Evolutionary conservation across 2,797 vertebrate genomes (phyloP).

Genomic region (Manis crassicaudata): DNA sequence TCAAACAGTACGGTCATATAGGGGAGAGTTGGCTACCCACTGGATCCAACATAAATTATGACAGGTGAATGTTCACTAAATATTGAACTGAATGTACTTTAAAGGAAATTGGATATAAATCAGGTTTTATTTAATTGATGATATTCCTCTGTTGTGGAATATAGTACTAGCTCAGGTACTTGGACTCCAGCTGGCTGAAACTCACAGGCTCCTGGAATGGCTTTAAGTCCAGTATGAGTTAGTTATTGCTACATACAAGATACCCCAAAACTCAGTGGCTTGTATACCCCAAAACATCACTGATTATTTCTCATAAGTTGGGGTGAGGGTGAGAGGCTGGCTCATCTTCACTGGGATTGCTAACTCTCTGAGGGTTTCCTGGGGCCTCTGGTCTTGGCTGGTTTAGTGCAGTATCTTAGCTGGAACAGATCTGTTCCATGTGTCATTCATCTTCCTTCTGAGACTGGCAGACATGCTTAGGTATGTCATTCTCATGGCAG

Average conservation of each 20-base stretch:
- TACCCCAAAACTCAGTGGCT: neutral
- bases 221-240: neutral
- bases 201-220: neutral
- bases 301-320: neutral
- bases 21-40: neutral
- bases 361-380: neutral
- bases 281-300: neutral
- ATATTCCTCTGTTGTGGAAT: neutral
- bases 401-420: neutral
- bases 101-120: constrained; percentile 54
- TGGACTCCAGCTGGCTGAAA: neutral
- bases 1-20: neutral
- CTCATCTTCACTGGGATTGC: neutral
- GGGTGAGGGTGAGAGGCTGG: neutral
- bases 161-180: neutral
- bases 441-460: neutral
- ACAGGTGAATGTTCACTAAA: constrained; percentile 38
- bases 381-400: neutral
- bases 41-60: constrained; percentile 47
- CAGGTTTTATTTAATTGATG: neutral
- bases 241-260: neutral
- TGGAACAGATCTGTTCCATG: neutral
- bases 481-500: neutral
- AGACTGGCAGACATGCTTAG: neutral
- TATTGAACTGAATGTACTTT: constrained; percentile 32